Base-by-base conservation (phyloP, 2,797 vertebrate genomes). In the Melopsittacus undulatus region DNA sequence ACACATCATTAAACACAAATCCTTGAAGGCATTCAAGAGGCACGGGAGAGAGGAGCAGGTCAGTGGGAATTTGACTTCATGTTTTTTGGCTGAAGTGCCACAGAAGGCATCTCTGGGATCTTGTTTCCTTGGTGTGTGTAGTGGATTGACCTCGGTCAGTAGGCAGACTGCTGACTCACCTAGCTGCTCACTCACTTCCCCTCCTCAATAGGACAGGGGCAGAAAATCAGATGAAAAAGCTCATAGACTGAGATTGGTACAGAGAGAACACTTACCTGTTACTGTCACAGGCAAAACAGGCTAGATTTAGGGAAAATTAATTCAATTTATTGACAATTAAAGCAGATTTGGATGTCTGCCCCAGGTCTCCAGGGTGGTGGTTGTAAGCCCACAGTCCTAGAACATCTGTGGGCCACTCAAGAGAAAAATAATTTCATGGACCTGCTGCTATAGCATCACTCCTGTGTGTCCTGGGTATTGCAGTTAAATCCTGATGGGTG, bases 261-360 rank as follows among this genome's bases (percentile, higher is more conserved):
- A 42, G 62, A 59, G 68, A 80, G 7, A 61, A 79, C 49, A 64
- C 27, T 30, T 61, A 67, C 10, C 23, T 22, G 2, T 73, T 81
- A 34, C 43, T 11, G 4, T 81, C 52, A 63, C 22, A n/a, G 21
- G 19, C 45, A 75, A 87, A 83, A 59, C 27, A 78, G 62, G 13
- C 29, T 77, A 2, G 4, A 62, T 29, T 94, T 75, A 32, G 22
- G 16, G 13, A 86, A 92, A 83, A 86, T 14, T 4, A 36, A 45
- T 78, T 59, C 23, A 27, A 59, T 54, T 84, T 81, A 61, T 51
- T 75, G 43, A 92, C 30, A 63, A 30, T 62, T 69, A 92, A 70
- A 92, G 15, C 12, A 78, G 51, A 29, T 76, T 49, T 83, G 20
- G 38, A 45, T 52, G 42, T 18, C n/a, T 83, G 49, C 17, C 68